Evolutionary conservation across 1,140 invertebrate species (phyloP), one percentile per base, ranked within the genome.

Genomic region (Paraescarpia echinospica): DNA sequence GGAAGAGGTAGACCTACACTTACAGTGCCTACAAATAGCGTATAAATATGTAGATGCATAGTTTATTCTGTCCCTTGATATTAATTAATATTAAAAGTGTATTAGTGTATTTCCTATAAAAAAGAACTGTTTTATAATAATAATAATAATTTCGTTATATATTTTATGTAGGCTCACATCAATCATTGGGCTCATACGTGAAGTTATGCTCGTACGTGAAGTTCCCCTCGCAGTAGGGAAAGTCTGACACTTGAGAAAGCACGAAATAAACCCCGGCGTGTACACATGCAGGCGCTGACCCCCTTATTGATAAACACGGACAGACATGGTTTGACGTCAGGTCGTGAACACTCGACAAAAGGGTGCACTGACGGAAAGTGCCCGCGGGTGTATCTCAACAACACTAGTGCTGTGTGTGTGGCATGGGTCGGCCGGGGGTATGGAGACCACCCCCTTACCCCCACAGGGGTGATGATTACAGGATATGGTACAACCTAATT

Each of bases 401-500:
- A 77, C 59, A 77, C 12, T 2, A 2, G 22, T 2, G 59, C 59
- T 27, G 41, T 41, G 41, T 41, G 41, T 41, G 59, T 77, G 59
- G n/a, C n/a, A n/a, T n/a, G n/a, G n/a, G n/a, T n/a, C n/a, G n/a
- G n/a, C n/a, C n/a, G n/a, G n/a, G n/a, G n/a, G 59, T 31, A 77
- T 18, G 27, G 59, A 77, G 59, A 77, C 59, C 59, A 77, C 59
- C 59, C 59, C 59, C 22, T 77, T 31, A 77, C 59, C 59, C 59
- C 59, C 59, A 77, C 59, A 27, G 59, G 59, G 59, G 59, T 77
- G 59, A 31, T 77, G 9, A 77, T 77, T 77, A 77, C 59, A 77
- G 59, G 59, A 77, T 77, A 77, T 77, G 59, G 59, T 27, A 77
- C 59, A 77, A 77, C 59, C 59, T 77, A 77, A 77, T 77, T 77